Base-by-base conservation (phyloP, 2,888 invertebrate species). In the Alentia gelatinosa region DNA sequence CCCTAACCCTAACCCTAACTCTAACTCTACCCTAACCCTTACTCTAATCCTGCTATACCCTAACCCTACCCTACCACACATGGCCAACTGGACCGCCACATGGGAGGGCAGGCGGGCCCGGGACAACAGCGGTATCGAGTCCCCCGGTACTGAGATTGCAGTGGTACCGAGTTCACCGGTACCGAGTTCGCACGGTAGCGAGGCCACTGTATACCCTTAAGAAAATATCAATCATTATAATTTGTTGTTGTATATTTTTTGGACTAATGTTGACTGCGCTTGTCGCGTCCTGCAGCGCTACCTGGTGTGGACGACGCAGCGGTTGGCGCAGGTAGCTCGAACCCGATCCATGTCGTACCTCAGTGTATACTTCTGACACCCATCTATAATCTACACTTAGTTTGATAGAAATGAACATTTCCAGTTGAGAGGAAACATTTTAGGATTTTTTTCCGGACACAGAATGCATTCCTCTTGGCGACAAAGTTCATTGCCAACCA, bases 281-380 rank as follows among this genome's bases (percentile, higher is more conserved):
- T 23, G 86, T 40, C n/a, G 56, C n/a, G 56, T n/a, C 19, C 42
- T 42, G 26, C 86, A 86, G 86, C 15, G 86, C 50, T 86, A 86
- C 35, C 86, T 86, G 47, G 30, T 86, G 30, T 86, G 86, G 86
- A 86, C 86, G 1, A 86, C 86, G 15, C 86, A 47, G 30, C 86
- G 86, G n/a, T 33, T 86, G 86, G 86, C 86, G n/a, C 86, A 86
- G 86, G 86, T 86, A 86, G 86, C 86, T 30, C 15, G 33, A 12
- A 7, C 50, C 42, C 23, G 9, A 47, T 26, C 86, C 9, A 47
- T n/a, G n/a, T n/a, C n/a, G n/a, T n/a, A n/a, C n/a, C 47, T 47
- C 47, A 7, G 7, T 19, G 47, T n/a, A 12, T 63, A 12, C 63
- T 19, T n/a, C 5, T n/a, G n/a, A 12, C 63, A 63, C 63, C 63